A percentile compares a stretch with the other conserved stretches of the same genome.
phyloP scores from a whole-genome alignment of 2,113 vertebrate genomes.

The Chascanopsetta lugubris region DNA sequence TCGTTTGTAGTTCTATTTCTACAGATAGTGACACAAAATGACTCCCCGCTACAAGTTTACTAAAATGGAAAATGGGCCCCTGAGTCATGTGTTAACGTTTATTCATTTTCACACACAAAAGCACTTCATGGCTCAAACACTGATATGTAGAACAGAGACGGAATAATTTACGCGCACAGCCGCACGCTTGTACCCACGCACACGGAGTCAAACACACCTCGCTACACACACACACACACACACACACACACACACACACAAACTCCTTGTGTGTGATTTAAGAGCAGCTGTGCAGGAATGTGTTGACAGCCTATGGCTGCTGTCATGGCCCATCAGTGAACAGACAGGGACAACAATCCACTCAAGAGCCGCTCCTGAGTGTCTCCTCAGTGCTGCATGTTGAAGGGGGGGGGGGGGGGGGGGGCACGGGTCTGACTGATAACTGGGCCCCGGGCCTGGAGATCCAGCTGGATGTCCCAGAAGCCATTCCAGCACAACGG shows the following conservation, averaged over 20 bases:
- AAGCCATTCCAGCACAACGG: constrained; percentile 42
- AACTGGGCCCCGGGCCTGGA: constrained; percentile 45
- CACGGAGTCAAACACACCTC: not conserved
- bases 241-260: constrained; percentile 6
- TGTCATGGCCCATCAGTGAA: constrained; percentile 58
- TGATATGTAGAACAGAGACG: constrained; percentile 31
- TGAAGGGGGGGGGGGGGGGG: constrained; percentile 30
- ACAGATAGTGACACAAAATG: constrained; percentile 51
- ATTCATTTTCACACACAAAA: constrained; percentile 51
- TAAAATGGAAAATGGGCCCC: constrained; percentile 57
- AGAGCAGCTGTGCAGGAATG: constrained; percentile 56
- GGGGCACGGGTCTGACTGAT: constrained; percentile 50
- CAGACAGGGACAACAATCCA: constrained; percentile 35
- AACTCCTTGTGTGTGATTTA: constrained; percentile 48
- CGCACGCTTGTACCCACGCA: constrained; percentile 11
- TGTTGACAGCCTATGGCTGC: constrained; percentile 52
- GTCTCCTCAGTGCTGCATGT: constrained; percentile 29
- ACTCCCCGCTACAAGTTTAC: constrained; percentile 32
- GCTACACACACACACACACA: constrained; percentile 1
- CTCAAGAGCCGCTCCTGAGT: constrained; percentile 27
- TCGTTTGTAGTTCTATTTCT: too few relatives aligned
- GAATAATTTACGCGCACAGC: constrained; percentile 27
- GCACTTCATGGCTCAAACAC: constrained; percentile 47
- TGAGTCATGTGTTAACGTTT: constrained; percentile 30
- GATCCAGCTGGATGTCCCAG: constrained; percentile 59